Evolutionary conservation across 2,797 vertebrate genomes (phyloP).

Genomic region (Hyperoplus lanceolatus): DNA sequence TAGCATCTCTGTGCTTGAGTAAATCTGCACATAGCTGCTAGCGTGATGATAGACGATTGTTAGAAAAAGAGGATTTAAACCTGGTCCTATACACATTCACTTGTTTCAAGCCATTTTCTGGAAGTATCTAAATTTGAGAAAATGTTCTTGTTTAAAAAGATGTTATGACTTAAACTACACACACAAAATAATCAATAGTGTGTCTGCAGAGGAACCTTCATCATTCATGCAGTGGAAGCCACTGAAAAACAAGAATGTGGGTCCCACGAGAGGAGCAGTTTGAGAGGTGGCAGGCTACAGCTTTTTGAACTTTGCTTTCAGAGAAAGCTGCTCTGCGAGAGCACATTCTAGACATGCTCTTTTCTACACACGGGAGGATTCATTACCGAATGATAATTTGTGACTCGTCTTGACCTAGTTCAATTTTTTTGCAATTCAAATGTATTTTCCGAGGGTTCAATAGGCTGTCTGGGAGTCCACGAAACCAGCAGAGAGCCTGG

Average conservation of each 20-base stretch:
- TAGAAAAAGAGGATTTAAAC: too few relatives aligned
- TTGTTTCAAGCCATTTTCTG: too few relatives aligned
- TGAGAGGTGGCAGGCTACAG: constrained; percentile 33
- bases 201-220: neutral
- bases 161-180: neutral
- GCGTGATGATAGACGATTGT: too few relatives aligned
- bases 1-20: too few relatives aligned
- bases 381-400: constrained; percentile 41
- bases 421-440: constrained; percentile 52
- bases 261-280: neutral
- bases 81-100: too few relatives aligned
- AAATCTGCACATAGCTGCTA: too few relatives aligned
- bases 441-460: constrained; percentile 38
- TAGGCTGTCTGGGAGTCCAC: constrained; percentile 38
- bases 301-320: constrained; percentile 41
- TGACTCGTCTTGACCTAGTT: constrained; percentile 35
- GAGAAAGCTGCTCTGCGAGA: constrained; percentile 16
- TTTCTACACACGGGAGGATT: constrained; percentile 16
- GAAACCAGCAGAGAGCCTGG: constrained; percentile 22
- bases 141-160: neutral
- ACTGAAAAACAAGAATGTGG: neutral
- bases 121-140: too few relatives aligned
- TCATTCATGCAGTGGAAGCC: constrained; percentile 4
- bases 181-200: neutral
- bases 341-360: constrained; percentile 29